phyloP scores from a whole-genome alignment of 2,888 invertebrate genomes.

The Meliscaeva auricollis region DNA sequence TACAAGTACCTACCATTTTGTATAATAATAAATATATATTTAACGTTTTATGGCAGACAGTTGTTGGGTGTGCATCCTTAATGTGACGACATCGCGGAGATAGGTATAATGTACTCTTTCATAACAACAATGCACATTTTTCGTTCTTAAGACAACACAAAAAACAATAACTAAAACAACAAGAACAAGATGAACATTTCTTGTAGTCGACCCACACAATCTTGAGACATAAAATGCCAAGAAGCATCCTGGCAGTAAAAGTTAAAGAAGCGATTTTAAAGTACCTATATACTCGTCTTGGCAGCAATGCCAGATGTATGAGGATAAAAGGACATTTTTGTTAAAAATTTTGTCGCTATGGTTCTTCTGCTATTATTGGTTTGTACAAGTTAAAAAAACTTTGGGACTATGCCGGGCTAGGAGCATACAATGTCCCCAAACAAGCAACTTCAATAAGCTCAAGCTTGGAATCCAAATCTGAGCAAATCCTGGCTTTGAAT shows the following conservation, averaged over 20 bases:
- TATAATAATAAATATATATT: conserved; percentile 73
- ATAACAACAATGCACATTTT: conserved; percentile 55
- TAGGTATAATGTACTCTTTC: conserved; percentile 8
- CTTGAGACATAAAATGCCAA: conserved; percentile 27
- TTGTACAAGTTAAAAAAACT: too few species aligned
- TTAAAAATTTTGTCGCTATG: too few species aligned
- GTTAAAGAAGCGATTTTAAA: conserved; percentile 37
- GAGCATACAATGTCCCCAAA: too few species aligned
- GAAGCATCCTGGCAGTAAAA: conserved; percentile 42
- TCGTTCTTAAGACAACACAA: neutral
- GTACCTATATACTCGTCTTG: neutral
- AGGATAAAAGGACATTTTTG: neutral
- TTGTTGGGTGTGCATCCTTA: conserved; percentile 65
- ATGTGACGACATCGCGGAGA: conserved; percentile 52
- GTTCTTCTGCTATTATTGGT: too few species aligned
- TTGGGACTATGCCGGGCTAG: too few species aligned
- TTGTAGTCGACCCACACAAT: conserved; percentile 34
- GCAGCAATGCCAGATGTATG: conserved; percentile 43
- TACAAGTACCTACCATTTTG: conserved; percentile 74
- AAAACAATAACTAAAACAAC: neutral
- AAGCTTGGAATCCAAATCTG: too few species aligned
- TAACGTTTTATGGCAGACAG: conserved; percentile 69
- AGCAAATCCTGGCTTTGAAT: too few species aligned
- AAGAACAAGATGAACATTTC: neutral
- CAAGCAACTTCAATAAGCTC: too few species aligned